These are phyloP conservation scores for Macheiramphus alcinus DNA, from an alignment of 2,113 vertebrate species.

Conservation along the genomic window DNA sequence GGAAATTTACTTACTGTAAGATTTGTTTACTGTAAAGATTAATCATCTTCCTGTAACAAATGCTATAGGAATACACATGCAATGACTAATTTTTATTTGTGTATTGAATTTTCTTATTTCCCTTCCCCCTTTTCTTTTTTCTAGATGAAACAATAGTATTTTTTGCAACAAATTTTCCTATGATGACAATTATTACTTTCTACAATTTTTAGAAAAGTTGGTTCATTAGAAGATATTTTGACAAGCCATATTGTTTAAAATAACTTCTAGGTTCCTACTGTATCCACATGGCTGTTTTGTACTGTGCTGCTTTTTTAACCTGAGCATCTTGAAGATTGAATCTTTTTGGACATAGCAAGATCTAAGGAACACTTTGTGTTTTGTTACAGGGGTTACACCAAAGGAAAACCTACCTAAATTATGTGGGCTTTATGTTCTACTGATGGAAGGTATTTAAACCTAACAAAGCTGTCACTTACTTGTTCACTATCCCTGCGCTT, in stretches of 20 bases:
- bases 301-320: background rate
- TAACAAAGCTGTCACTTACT: background rate
- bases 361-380: background rate
- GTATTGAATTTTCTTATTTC: background rate
- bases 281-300: fast-evolving
- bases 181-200: background rate
- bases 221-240: background rate
- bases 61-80: background rate
- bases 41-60: background rate
- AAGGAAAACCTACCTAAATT: background rate
- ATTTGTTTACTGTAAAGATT: background rate
- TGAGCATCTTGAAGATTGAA: background rate
- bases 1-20: background rate
- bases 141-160: background rate
- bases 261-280: background rate
- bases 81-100: background rate
- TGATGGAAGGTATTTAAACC: background rate
- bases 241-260: background rate
- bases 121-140: background rate
- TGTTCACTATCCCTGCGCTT: background rate
- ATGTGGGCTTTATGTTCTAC: background rate
- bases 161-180: background rate
- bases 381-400: background rate
- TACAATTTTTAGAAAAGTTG: background rate
- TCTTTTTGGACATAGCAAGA: background rate